These are phyloP conservation scores for Campylomormyrus tamandua DNA, from an alignment of 2,113 vertebrate species.

Conservation along the genomic window DNA sequence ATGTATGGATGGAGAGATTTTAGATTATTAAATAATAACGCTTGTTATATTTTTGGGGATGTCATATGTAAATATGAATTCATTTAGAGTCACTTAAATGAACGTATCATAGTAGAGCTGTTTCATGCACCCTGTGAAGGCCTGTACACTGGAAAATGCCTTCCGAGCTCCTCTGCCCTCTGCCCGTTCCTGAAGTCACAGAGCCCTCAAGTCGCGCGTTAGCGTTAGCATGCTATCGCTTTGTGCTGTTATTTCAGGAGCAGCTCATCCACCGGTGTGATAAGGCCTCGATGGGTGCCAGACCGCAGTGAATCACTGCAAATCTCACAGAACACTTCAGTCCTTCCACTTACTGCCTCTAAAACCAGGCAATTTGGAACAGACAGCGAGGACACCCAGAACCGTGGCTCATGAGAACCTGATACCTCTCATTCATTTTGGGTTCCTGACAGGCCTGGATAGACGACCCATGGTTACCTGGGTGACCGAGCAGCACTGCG, in stretches of 20 bases:
- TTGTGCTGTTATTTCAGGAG: not conserved
- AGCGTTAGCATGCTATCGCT: not conserved
- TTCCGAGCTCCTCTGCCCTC: not conserved
- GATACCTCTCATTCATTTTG: not conserved
- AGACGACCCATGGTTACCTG: not conserved
- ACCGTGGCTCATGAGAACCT: not conserved
- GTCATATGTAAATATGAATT: not conserved
- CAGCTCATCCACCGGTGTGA: not conserved
- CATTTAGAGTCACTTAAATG: not conserved
- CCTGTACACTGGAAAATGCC: not conserved
- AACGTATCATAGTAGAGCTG: not conserved
- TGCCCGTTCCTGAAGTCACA: not conserved
- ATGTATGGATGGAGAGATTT: not conserved
- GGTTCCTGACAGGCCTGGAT: not conserved
- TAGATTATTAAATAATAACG: not conserved
- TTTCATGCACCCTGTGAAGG: not conserved
- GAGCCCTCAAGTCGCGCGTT: not conserved
- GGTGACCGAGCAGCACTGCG: not conserved
- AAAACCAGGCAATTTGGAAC: not conserved
- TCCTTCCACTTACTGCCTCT: not conserved
- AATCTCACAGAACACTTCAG: not conserved
- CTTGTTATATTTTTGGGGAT: not conserved
- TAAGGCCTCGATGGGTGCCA: not conserved
- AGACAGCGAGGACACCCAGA: not conserved
- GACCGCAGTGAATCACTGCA: not conserved